phyloP scores from a whole-genome alignment of 2,113 vertebrate species.

The Copsychus sechellarum region DNA sequence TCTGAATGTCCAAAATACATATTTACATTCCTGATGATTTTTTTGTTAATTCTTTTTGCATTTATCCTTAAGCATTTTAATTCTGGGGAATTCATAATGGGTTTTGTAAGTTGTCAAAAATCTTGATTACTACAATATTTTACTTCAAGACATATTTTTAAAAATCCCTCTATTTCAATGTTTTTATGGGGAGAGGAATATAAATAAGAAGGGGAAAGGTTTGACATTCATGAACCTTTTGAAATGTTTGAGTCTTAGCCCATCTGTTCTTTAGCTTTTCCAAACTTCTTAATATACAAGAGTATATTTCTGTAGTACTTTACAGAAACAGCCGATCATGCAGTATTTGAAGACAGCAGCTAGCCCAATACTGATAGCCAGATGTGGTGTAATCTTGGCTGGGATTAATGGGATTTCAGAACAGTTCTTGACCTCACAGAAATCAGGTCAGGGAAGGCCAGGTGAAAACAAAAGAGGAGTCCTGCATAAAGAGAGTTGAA shows the following conservation, averaged over 20 bases:
- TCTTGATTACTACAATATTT: not conserved
- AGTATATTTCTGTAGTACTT: not conserved
- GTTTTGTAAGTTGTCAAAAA: not conserved
- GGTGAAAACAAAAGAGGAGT: constrained; percentile 43
- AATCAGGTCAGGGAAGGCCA: constrained; percentile 30
- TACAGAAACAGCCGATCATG: not conserved
- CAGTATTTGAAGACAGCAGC: constrained; percentile 1
- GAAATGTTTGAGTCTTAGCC: not conserved
- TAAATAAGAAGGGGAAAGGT: not conserved
- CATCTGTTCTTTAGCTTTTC: not conserved
- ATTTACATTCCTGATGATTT: not conserved
- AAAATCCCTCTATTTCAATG: not conserved
- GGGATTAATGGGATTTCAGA: constrained; percentile 41
- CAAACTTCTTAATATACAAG: not conserved
- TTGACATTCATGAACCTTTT: not conserved
- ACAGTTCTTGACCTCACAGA: constrained; percentile 8
- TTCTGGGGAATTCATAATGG: not conserved
- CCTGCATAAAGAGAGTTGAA: constrained; percentile 34
- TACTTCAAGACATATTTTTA: not conserved
- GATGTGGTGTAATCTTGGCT: constrained; percentile 7
- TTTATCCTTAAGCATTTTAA: not conserved
- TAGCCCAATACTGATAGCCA: not conserved
- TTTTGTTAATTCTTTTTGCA: not conserved
- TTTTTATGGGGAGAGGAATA: not conserved
- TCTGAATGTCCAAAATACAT: not conserved